phyloP scores from a whole-genome alignment of 2,797 vertebrate species.

The Eulemur coronatus region DNA sequence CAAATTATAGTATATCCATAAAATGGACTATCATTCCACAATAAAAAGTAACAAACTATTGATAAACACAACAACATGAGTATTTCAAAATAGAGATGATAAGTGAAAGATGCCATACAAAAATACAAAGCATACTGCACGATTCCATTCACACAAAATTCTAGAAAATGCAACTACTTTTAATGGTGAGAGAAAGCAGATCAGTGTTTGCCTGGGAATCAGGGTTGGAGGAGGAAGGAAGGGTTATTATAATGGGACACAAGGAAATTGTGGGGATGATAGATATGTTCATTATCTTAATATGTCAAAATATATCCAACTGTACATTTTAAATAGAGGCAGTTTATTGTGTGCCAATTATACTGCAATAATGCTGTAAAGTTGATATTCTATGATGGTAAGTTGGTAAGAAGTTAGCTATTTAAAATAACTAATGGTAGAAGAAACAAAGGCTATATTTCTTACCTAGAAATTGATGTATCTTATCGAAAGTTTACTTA shows the following conservation, averaged over 20 bases:
- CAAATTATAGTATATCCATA: not conserved
- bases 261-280: not conserved
- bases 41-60: not conserved
- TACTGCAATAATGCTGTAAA: not conserved
- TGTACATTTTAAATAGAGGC: not conserved
- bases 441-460: not conserved
- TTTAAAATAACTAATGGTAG: not conserved
- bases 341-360: not conserved
- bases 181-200: not conserved
- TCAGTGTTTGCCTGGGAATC: not conserved
- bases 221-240: not conserved
- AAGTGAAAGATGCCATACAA: not conserved
- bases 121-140: fast-evolving
- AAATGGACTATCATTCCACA: not conserved
- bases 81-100: not conserved
- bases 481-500: not conserved
- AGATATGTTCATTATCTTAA: not conserved
- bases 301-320: not conserved
- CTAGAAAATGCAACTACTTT: not conserved
- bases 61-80: not conserved
- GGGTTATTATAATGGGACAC: not conserved
- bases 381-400: not conserved
- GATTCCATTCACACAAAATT: not conserved
- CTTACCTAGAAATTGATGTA: not conserved
- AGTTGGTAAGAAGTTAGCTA: not conserved